Evolutionary conservation across 1,140 invertebrate species (phyloP), one percentile per base, ranked within the genome.

Genomic region (Megathymus violae): DNA sequence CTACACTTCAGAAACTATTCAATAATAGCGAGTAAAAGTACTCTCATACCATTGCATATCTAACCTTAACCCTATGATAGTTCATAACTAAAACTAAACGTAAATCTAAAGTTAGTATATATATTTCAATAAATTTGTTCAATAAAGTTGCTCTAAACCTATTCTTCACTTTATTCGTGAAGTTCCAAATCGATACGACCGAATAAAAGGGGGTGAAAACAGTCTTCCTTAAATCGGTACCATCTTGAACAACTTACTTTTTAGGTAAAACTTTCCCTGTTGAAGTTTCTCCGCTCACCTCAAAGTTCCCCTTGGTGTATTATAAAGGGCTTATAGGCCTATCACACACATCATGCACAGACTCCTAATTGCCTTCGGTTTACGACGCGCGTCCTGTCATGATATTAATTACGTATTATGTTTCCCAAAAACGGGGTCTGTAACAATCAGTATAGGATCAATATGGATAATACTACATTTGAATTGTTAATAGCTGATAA

Each of bases 311-410:
- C 58, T 67, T 27, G 25, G 62, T 71, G 56, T 59, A 64, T 71
- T 72, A 78, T 75, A 78, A 82, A 81, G 75, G 69, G 72, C 72
- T 71, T 82, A 76, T 76, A 76, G 80, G 61, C 73, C 71, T 61
- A 67, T 74, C 61, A 56, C 71, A 76, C 74, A 78, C 74, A 73
- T 87, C 84, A 83, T 74, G 75, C 65, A 61, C 80, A 80, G 71
- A 40, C 66, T 38, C 70, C 70, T 88, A 85, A 88, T 88, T 85
- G 80, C 82, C 73, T 80, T 72, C 76, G 75, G 82, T 87, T 83
- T 85, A 83, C 76, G 67, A 58, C 70, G 47, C 69, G 51, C 66
- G 68, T 58, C 61, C 52, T 44, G 43, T 64, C 63, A 50, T 69
- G 62, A 69, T 80, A 78, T 81, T 81, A 75, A 82, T 80, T 76